These are phyloP conservation scores for Eufriesea mexicana DNA, from an alignment of 1,140 invertebrate species.

Conservation along the genomic window DNA sequence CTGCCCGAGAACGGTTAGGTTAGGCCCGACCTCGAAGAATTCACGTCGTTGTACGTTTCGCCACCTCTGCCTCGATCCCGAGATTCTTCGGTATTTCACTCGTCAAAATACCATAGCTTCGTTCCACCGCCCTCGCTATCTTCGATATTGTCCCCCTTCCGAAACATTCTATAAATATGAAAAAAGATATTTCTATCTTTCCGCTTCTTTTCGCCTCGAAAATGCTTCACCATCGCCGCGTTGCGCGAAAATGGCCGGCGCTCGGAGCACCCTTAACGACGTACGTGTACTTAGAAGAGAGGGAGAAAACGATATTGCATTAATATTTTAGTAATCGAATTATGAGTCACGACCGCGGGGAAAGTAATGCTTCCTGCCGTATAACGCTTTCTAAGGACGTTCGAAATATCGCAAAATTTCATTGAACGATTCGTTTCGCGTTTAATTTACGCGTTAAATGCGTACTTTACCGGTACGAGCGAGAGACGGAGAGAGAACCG, in stretches of 20 bases:
- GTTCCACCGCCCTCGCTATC: conserved; percentile 9
- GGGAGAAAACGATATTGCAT: neutral
- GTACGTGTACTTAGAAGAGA: too few relatives aligned
- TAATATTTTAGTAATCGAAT: conserved; percentile 42
- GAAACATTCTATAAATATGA: conserved; percentile 23
- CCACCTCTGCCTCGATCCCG: neutral
- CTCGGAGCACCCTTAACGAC: neutral
- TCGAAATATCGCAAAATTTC: neutral
- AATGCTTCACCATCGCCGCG: neutral
- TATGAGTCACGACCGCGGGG: conserved; percentile 28
- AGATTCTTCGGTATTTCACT: conserved; percentile 15
- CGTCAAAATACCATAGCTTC: neutral
- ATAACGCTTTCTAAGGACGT: conserved; percentile 1
- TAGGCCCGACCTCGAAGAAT: conserved; percentile 24
- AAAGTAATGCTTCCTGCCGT: conserved; percentile 7
- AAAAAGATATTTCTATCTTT: neutral
- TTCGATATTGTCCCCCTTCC: neutral
- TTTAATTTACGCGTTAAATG: neutral
- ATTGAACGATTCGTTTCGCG: too few relatives aligned
- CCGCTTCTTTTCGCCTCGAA: neutral
- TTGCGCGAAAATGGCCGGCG: neutral
- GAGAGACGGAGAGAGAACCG: neutral
- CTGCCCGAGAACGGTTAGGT: conserved; percentile 19
- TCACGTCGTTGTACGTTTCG: conserved; percentile 4
- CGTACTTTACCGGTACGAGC: neutral